These are phyloP conservation scores for Schizothorax lantsangensis DNA, from an alignment of 2,797 vertebrate genomes.

Conservation along the genomic window DNA sequence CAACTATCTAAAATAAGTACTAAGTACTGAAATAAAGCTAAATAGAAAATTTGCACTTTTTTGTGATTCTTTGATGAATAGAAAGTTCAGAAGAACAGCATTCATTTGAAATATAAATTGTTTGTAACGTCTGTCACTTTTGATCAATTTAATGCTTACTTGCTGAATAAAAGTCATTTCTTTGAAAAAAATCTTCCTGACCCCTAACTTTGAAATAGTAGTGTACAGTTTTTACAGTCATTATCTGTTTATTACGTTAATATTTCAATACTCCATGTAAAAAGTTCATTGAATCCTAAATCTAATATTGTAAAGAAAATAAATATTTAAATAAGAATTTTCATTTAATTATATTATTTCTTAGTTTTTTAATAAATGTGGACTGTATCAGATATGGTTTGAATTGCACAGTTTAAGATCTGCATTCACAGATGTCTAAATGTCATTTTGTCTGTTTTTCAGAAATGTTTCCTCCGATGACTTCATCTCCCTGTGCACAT, in stretches of 20 bases:
- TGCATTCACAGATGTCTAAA: neutral
- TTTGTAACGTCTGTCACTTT: neutral
- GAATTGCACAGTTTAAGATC: neutral
- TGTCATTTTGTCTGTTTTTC: conserved; percentile 45
- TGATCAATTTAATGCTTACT: neutral
- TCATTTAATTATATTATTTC: neutral
- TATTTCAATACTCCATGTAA: neutral
- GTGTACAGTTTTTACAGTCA: neutral
- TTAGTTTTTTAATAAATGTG: neutral
- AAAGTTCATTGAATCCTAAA: neutral
- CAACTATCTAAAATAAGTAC: neutral
- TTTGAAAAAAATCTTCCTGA: neutral
- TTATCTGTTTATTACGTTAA: neutral
- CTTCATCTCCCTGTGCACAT: conserved; percentile 86
- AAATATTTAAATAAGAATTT: neutral
- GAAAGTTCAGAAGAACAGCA: neutral
- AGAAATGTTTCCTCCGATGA: conserved; percentile 85
- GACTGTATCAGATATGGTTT: neutral
- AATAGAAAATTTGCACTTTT: neutral
- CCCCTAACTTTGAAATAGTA: neutral
- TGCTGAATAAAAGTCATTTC: neutral
- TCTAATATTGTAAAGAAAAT: neutral
- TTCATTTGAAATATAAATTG: neutral
- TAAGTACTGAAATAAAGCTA: neutral
- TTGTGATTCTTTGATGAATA: neutral